Evolutionary conservation across 2,797 vertebrate species (phyloP), one percentile per base, ranked within the genome.

Genomic region (Rhinoraja longicauda): DNA sequence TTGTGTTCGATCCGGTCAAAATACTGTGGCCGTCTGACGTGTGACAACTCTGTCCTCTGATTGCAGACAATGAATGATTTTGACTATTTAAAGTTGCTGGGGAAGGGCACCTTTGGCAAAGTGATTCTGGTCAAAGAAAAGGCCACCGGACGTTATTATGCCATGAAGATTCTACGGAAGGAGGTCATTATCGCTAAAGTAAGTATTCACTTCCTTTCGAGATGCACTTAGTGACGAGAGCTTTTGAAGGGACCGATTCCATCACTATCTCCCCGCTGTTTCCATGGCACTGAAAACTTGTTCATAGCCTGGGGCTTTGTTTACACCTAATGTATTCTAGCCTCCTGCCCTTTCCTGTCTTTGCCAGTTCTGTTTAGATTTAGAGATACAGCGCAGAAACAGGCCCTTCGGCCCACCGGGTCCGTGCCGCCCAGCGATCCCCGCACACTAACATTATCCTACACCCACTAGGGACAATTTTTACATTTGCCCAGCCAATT

Each of bases 181-280:
- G 98, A 99, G 95, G 98, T 99, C 93, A 98, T 99, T 96, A 98
- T 99, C 0, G 98, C 98, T 45, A 99, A 99, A 96, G 98, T 98
- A 82, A 45, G 96, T 75, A 73, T 76, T 93, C 26, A 53, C 9
- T 84, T 84, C 53, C 72, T 77, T 45, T 39, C 45, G n/a, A 53
- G 91, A 17, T 77, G 10, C 19, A 32, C 93, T 29, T 62, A 26
- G 13, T 53, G 75, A 75, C 53, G 53, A 86, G 76, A 93, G 1
- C 12, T 26, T 92, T 73, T 45, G n/a, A 57, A 32, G 29, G 53
- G 53, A 29, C 26, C 1, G 29, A 32, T 88, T 64, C 29, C 13
- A 7, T 88, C 29, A 19, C 53, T 17, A 17, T 64, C 29, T n/a
- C 53, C 84, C 9, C 1, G 10, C 39, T 59, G n/a, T 17, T 36